A percentile compares a stretch with the other conserved stretches of the same genome.
Conservation (phyloP, 1,140 invertebrate species). For the Lordiphosa collinella region DNA sequence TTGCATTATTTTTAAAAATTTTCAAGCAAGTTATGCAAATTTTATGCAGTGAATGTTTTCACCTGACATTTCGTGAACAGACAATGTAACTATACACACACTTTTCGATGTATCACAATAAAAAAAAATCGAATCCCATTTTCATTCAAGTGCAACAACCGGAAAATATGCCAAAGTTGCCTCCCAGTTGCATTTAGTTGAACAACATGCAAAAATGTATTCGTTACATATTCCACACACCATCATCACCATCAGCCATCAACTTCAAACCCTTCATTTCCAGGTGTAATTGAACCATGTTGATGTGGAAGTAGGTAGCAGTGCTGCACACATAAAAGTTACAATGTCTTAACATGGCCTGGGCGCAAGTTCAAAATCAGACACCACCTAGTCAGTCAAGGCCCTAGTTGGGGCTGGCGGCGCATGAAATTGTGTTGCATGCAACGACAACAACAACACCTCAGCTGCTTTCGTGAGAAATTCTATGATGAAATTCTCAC, state of each 20-base stretch:
- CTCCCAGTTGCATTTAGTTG: slow-evolving; percentile 19
- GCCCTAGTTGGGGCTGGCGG: not conserved
- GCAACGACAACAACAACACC: slow-evolving; percentile 4
- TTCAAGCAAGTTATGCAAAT: too few relatives aligned
- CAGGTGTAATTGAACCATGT: slow-evolving; percentile 34
- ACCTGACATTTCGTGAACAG: too few relatives aligned
- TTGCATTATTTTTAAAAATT: too few relatives aligned
- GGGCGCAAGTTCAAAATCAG: slow-evolving; percentile 44
- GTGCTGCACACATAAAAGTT: slow-evolving; percentile 1
- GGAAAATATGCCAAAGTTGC: slow-evolving; percentile 28
- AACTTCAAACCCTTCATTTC: slow-evolving; percentile 11
- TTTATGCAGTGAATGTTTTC: too few relatives aligned
- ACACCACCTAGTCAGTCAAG: slow-evolving; percentile 5
- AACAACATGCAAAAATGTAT: slow-evolving; percentile 28
- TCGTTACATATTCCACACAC: slow-evolving; percentile 39
- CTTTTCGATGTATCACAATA: too few relatives aligned
- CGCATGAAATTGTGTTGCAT: slow-evolving; percentile 1
- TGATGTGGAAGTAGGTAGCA: slow-evolving; percentile 25
- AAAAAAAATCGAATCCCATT: too few relatives aligned
- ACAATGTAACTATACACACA: too few relatives aligned
- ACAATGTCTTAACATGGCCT: slow-evolving; percentile 26
- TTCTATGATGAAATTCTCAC: slow-evolving; percentile 71
- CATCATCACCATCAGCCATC: not conserved
- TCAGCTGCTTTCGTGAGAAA: slow-evolving; percentile 55
- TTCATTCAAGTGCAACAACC: slow-evolving; percentile 28